phyloP scores from a whole-genome alignment of 2,113 vertebrate genomes.

The Picathartes gymnocephalus region DNA sequence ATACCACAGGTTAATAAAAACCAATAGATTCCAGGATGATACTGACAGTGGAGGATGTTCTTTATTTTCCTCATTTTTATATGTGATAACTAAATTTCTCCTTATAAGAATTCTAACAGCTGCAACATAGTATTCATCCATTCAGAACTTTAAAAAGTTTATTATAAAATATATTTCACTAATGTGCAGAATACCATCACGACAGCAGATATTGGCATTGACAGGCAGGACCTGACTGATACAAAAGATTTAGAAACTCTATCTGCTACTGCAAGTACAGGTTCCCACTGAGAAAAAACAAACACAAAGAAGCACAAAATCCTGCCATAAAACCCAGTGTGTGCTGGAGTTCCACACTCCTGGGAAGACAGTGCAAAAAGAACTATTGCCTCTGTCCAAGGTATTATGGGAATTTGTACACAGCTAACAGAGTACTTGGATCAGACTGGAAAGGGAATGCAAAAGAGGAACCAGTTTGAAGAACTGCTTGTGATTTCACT shows the following conservation, averaged over 20 bases:
- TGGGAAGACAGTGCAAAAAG: background rate
- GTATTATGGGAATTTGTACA: background rate
- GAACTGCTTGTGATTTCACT: background rate
- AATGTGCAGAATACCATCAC: background rate
- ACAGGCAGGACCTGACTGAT: background rate
- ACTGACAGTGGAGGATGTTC: background rate
- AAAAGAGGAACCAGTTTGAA: background rate
- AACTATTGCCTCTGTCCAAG: background rate
- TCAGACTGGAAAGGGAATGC: background rate
- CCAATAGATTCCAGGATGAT: background rate
- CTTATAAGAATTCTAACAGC: background rate
- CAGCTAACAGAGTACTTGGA: background rate
- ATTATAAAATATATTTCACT: background rate
- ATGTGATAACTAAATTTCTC: background rate
- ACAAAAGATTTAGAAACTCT: background rate
- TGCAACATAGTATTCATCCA: background rate
- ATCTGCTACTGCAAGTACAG: background rate
- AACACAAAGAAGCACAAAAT: background rate
- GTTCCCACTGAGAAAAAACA: background rate
- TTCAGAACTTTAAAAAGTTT: background rate
- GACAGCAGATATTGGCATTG: background rate
- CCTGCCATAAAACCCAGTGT: background rate
- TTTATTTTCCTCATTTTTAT: background rate
- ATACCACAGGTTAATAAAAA: background rate
- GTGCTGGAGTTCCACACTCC: background rate